These are phyloP conservation scores for Porites australiensis DNA, from an alignment of 64 coral and sea anemone species.

Conservation along the genomic window DNA sequence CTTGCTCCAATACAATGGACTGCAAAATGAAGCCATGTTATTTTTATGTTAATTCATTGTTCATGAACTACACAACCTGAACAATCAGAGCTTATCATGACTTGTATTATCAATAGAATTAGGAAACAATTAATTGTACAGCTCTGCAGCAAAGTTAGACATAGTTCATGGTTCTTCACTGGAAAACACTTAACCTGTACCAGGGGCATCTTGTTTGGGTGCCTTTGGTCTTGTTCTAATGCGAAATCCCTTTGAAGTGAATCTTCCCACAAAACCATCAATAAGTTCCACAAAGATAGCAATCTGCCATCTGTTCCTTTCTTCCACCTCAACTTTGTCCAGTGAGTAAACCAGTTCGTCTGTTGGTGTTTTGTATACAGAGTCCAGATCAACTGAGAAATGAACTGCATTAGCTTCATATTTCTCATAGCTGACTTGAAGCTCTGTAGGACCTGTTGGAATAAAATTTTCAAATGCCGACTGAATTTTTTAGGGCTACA, in stretches of 20 bases:
- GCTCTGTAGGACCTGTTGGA: slow-evolving; percentile 62
- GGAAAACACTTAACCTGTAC: not conserved
- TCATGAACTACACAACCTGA: too few relatives aligned
- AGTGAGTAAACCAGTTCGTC: slow-evolving; percentile 76
- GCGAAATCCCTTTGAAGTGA: slow-evolving; percentile 73
- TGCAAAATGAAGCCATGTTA: too few relatives aligned
- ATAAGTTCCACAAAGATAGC: slow-evolving; percentile 59
- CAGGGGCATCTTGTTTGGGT: not conserved
- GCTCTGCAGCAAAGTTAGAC: too few relatives aligned
- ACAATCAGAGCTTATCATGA: too few relatives aligned
- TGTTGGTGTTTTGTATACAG: slow-evolving; percentile 76
- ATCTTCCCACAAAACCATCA: slow-evolving; percentile 39
- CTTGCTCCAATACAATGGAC: too few relatives aligned
- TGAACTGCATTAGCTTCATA: slow-evolving; percentile 27
- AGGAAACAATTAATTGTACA: too few relatives aligned
- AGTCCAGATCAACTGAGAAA: slow-evolving; percentile 83
- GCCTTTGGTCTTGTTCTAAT: slow-evolving; percentile 84
- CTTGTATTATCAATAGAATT: too few relatives aligned
- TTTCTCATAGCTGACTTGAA: slow-evolving; percentile 40
- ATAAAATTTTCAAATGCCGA: not conserved
- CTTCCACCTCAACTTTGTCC: slow-evolving; percentile 79
- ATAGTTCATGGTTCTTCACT: too few relatives aligned
- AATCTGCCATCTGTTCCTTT: slow-evolving; percentile 78
- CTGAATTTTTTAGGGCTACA: too few relatives aligned
- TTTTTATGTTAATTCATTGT: too few relatives aligned